Conservation (phyloP, 92 coral and sea anemone genomes). For the Montipora capitata region DNA sequence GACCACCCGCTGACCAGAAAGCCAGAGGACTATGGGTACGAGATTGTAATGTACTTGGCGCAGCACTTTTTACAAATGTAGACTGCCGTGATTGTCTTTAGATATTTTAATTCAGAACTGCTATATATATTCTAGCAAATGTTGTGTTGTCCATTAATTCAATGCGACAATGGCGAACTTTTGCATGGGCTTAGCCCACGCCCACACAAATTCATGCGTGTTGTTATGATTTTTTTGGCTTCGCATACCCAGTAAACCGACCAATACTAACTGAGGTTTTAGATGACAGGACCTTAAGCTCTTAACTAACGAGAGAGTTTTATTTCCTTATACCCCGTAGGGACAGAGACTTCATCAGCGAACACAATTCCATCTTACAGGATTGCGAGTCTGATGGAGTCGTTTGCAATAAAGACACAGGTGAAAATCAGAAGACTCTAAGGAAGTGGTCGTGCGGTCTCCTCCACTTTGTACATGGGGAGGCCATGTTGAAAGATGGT, state of each 20-base stretch:
- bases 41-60: conserved; percentile 1
- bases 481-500: conserved; percentile 54
- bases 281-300: background rate
- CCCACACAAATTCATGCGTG: conserved; percentile 8
- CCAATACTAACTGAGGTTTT: background rate
- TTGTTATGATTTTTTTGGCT: conserved; percentile 1
- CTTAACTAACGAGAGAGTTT: background rate
- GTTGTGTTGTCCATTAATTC: background rate
- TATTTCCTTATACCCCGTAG: background rate
- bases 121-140: background rate
- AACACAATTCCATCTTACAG: conserved; percentile 5
- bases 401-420: conserved; percentile 55
- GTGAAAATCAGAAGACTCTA: conserved; percentile 51
- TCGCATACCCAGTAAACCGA: conserved; percentile 2
- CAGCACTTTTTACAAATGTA: background rate
- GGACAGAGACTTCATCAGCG: conserved; percentile 18
- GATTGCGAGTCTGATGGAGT: conserved; percentile 10
- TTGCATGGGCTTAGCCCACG: background rate
- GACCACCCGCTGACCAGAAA: background rate
- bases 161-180: conserved; percentile 3
- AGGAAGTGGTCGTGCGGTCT: conserved; percentile 64
- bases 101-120: conserved; percentile 1
- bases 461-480: conserved; percentile 58
- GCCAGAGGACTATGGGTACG: background rate
- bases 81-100: conserved; percentile 15